Base-by-base conservation (phyloP, 2,888 invertebrate genomes). In the Trichopria drosophilae region DNA sequence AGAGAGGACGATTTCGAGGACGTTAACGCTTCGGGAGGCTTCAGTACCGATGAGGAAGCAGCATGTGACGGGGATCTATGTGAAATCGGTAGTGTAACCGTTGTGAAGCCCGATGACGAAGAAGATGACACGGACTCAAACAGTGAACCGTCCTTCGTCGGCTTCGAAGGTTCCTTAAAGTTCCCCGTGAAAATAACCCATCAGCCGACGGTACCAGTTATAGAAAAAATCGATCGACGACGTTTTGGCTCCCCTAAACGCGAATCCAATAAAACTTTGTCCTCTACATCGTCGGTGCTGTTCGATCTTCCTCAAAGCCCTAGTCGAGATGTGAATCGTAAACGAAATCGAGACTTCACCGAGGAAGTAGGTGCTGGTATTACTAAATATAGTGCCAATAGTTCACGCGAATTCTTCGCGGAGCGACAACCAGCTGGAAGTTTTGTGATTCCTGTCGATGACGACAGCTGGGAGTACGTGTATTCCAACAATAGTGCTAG, bases 221-320 rank as follows among this genome's bases (percentile, higher is more conserved):
- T 63, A 18, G 71, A 70, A 43, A 72, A 69, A 61, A 65, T 68
- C 53, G 72, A 73, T 58, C 64, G 71, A 39, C 66, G 72, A 22
- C 69, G 68, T 56, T 73, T 73, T 19, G 69, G 71, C 1, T 63
- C 69, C n/a, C 61, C 63, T 6, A 71, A 68, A 37, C 39, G 48
- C 53, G 16, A 64, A 60, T 50, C 45, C 18, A 15, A 50, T 32
- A 55, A 50, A 43, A 19, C 57, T 42, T 20, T 42, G 6, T 24
- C 48, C 9, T n/a, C 43, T 20, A 44, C 56, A 5, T 45, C 53
- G 4, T 60, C 59, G 6, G 22, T 36, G 19, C 36, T 49, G 3
- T 61, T 62, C 13, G 67, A 67, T 53, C 54, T 68, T 4, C 68
- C 67, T 2, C 63, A 67, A 28, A 68, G 67, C 24, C 60, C 68